These are phyloP conservation scores for Pandion haliaetus DNA, from an alignment of 2,113 vertebrate species.

Conservation along the genomic window DNA sequence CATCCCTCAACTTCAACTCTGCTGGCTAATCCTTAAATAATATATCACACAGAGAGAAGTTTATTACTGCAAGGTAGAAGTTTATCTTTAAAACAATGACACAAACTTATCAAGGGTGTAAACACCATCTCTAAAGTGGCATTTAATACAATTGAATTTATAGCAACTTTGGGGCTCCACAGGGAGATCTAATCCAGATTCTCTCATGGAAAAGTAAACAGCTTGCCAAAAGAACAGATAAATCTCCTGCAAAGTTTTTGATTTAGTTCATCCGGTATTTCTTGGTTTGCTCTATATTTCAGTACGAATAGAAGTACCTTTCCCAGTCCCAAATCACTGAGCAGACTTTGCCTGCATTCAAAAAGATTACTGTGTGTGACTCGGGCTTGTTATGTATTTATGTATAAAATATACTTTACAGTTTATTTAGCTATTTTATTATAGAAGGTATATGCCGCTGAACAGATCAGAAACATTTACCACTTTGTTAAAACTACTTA, in stretches of 20 bases:
- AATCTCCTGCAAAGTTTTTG: neutral
- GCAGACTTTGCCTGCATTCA: neutral
- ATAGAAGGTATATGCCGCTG: neutral
- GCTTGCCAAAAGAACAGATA: neutral
- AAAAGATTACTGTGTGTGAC: neutral
- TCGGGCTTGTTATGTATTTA: neutral
- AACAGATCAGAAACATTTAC: neutral
- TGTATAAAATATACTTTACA: neutral
- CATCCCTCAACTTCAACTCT: neutral
- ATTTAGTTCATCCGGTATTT: neutral
- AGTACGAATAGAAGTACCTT: neutral
- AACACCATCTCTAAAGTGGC: neutral
- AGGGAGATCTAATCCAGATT: neutral
- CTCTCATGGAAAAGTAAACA: neutral
- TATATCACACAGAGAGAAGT: neutral
- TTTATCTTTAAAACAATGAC: conserved; percentile 22
- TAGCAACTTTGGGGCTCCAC: neutral
- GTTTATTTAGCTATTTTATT: neutral
- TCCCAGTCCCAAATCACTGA: neutral
- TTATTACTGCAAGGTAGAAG: neutral
- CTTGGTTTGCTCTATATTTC: neutral
- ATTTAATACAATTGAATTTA: neutral
- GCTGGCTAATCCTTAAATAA: neutral
- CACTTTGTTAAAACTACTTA: neutral
- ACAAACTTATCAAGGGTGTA: neutral